Evolutionary conservation across 2,797 vertebrate species (phyloP).

Genomic region (Glossophaga mutica): DNA sequence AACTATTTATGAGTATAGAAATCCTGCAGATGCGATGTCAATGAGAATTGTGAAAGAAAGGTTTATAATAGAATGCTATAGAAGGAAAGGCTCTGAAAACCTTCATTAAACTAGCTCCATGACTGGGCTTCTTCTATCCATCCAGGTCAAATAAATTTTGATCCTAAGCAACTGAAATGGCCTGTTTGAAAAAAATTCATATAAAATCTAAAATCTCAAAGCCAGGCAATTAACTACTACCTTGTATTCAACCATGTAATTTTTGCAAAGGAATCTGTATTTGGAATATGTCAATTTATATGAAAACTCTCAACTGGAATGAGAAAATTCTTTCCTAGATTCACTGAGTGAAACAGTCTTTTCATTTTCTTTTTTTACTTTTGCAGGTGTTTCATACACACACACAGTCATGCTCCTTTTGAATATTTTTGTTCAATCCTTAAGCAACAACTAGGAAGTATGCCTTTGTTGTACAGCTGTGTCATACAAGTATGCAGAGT

Average conservation of each 20-base stretch:
- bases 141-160: slow-evolving; percentile 36
- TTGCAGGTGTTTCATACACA: neutral
- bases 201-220: slow-evolving; percentile 26
- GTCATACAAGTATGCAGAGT: neutral
- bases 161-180: slow-evolving; percentile 35
- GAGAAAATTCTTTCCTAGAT: slow-evolving; percentile 37
- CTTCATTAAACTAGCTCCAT: neutral
- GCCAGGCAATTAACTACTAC: slow-evolving; percentile 39
- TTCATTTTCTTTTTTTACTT: neutral
- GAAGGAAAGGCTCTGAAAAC: slow-evolving; percentile 22
- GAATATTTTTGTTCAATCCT: neutral
- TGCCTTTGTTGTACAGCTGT: neutral
- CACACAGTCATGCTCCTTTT: neutral
- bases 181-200: neutral
- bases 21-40: slow-evolving; percentile 13
- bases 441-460: neutral
- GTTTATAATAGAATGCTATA: neutral
- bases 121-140: neutral
- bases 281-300: slow-evolving; percentile 40
- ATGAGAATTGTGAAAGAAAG: neutral
- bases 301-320: slow-evolving; percentile 39
- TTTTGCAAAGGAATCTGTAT: slow-evolving; percentile 45
- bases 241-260: slow-evolving; percentile 6
- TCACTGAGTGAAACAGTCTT: neutral
- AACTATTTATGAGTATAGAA: slow-evolving; percentile 28